Conservation (phyloP, 2,113 vertebrate genomes). For the Dissostichus mawsoni region DNA sequence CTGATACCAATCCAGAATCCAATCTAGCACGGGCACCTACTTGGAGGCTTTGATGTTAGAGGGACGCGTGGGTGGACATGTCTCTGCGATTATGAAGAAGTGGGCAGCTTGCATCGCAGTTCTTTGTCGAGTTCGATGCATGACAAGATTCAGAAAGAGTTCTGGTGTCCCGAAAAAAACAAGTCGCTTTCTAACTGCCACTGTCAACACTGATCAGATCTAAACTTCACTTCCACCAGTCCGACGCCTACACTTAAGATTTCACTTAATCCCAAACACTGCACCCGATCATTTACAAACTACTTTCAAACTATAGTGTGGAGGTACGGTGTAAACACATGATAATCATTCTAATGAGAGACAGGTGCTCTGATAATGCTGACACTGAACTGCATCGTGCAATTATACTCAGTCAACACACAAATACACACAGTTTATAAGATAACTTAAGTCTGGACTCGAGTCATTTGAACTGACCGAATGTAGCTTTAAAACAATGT, state of each 20-base stretch:
- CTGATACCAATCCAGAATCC: conserved; percentile 34
- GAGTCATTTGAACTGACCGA: no score
- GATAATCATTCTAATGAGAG: not conserved
- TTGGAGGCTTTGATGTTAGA: conserved; percentile 45
- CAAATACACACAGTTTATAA: not conserved
- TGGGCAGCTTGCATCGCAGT: conserved; percentile 44
- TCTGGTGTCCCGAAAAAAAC: not conserved
- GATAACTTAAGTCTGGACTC: not conserved
- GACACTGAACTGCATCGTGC: not conserved
- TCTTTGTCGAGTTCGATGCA: conserved; percentile 32
- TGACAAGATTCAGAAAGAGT: conserved; percentile 9
- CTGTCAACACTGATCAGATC: conserved; percentile 22
- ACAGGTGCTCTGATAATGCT: not conserved
- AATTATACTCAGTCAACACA: conserved; percentile 7
- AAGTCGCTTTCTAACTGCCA: not conserved
- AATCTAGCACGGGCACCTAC: conserved; percentile 30
- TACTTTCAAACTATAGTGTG: not conserved
- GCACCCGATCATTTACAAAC: conserved; percentile 10
- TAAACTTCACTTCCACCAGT: not conserved
- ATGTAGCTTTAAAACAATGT: not conserved
- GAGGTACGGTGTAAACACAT: not conserved
- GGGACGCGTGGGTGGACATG: conserved; percentile 33
- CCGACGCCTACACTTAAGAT: conserved; percentile 24
- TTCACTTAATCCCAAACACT: conserved; percentile 31
- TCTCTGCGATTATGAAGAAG: conserved; percentile 32